These are phyloP conservation scores for Eira barbara DNA, from an alignment of 2,113 vertebrate genomes.

Conservation along the genomic window DNA sequence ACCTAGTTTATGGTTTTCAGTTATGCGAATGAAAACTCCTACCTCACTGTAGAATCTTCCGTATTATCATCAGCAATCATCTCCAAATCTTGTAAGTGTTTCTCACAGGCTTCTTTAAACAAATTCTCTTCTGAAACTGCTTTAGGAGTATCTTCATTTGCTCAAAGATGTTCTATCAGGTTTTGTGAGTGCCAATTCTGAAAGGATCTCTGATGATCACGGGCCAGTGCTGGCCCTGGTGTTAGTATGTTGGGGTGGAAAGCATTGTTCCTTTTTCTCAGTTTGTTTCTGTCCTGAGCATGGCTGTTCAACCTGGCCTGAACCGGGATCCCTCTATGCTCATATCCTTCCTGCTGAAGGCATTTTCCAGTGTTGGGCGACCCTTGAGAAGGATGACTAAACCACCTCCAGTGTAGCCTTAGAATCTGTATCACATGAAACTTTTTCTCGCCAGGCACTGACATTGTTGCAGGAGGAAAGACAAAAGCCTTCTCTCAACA, in stretches of 20 bases:
- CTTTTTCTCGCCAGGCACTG: constrained; percentile 96
- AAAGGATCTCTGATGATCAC: constrained; percentile 85
- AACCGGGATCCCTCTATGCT: constrained; percentile 90
- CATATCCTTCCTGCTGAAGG: constrained; percentile 95
- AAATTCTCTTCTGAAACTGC: constrained; percentile 78
- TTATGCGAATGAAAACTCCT: constrained; percentile 77
- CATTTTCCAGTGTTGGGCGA: constrained; percentile 90
- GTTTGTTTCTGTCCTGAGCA: constrained; percentile 90
- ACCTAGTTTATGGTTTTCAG: constrained; percentile 30
- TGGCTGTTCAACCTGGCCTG: constrained; percentile 94
- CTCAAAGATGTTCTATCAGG: constrained; percentile 87
- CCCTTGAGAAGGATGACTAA: constrained; percentile 94
- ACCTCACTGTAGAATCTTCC: constrained; percentile 91
- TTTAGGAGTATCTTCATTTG: constrained; percentile 87
- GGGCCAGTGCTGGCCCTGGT: constrained; percentile 87
- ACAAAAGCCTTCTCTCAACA: constrained; percentile 76
- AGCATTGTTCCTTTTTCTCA: constrained; percentile 89
- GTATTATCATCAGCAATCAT: constrained; percentile 84
- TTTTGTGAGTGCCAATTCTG: constrained; percentile 90
- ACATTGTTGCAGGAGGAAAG: constrained; percentile 86
- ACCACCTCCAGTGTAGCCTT: constrained; percentile 97
- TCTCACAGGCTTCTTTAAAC: constrained; percentile 83
- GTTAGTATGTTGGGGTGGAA: constrained; percentile 91
- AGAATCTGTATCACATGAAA: constrained; percentile 99
- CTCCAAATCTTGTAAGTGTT: constrained; percentile 84